phyloP scores from a whole-genome alignment of 1,140 invertebrate species.

The Phenacoccus solenopsis region DNA sequence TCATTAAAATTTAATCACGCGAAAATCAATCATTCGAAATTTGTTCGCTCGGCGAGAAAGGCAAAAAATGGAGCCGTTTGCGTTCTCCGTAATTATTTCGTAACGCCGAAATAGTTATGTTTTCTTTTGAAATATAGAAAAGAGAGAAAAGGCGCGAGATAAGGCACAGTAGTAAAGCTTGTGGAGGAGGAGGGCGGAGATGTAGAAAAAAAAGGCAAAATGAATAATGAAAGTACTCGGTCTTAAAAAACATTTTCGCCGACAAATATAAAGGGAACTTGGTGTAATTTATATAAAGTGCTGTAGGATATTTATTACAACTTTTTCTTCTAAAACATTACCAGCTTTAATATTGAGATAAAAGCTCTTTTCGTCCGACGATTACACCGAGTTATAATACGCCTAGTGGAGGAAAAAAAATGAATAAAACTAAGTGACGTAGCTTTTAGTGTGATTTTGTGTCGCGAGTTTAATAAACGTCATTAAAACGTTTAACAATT shows the following conservation, averaged over 20 bases:
- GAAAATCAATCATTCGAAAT: neutral
- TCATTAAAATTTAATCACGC: neutral
- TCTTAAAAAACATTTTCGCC: slow-evolving; percentile 2
- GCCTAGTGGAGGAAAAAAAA: neutral
- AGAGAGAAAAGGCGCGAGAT: neutral
- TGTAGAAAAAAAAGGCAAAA: neutral
- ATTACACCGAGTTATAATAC: neutral
- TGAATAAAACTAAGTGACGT: neutral
- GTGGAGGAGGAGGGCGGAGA: neutral
- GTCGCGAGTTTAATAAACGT: neutral
- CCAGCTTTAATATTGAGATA: slow-evolving; percentile 2
- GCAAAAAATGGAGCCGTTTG: neutral
- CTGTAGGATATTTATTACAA: slow-evolving; percentile 2
- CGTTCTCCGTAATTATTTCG: neutral
- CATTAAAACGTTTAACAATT: neutral
- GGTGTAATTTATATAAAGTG: slow-evolving; percentile 3
- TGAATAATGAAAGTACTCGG: neutral
- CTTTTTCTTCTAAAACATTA: slow-evolving; percentile 3
- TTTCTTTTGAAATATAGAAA: neutral
- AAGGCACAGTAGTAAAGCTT: neutral
- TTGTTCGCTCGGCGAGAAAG: neutral
- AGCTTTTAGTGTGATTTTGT: neutral
- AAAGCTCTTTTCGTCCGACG: slow-evolving; percentile 1
- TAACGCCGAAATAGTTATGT: neutral
- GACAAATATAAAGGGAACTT: neutral